These are phyloP conservation scores for Pseudochromis fuscus DNA, from an alignment of 2,797 vertebrate species.

Conservation along the genomic window DNA sequence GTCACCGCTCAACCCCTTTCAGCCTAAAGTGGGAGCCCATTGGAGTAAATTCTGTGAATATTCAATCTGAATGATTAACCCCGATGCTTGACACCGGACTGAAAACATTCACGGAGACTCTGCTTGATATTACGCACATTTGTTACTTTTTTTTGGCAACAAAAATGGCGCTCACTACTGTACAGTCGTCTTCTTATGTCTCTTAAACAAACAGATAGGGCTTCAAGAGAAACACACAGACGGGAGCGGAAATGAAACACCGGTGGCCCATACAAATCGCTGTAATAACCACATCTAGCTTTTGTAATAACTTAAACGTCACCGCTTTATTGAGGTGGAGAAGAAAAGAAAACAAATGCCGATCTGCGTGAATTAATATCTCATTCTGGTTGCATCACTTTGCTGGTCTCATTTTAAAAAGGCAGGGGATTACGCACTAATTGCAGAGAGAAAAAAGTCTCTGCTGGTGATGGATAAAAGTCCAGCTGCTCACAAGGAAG, in stretches of 20 bases:
- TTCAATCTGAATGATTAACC: constrained; percentile 75
- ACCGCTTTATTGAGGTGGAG: constrained; percentile 76
- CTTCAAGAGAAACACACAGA: constrained; percentile 80
- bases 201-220: constrained; percentile 74
- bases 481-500: constrained; percentile 62
- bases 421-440: constrained; percentile 85
- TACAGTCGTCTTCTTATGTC: constrained; percentile 39
- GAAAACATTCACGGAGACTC: constrained; percentile 65
- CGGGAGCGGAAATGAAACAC: constrained; percentile 80
- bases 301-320: constrained; percentile 79
- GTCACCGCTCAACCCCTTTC: constrained; percentile 69
- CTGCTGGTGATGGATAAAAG: constrained; percentile 79
- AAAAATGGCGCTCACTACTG: constrained; percentile 25
- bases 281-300: constrained; percentile 84
- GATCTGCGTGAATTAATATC: constrained; percentile 86
- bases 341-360: constrained; percentile 73
- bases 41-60: constrained; percentile 64
- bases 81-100: constrained; percentile 78
- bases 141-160: constrained; percentile 34
- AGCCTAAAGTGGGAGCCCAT: constrained; percentile 62
- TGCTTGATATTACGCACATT: constrained; percentile 37
- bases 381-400: constrained; percentile 85
- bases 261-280: constrained; percentile 81
- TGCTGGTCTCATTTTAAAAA: constrained; percentile 84
- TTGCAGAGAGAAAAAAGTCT: constrained; percentile 78